Conservation (phyloP, 2,797 vertebrate species). For the Notolabrus celidotus region DNA sequence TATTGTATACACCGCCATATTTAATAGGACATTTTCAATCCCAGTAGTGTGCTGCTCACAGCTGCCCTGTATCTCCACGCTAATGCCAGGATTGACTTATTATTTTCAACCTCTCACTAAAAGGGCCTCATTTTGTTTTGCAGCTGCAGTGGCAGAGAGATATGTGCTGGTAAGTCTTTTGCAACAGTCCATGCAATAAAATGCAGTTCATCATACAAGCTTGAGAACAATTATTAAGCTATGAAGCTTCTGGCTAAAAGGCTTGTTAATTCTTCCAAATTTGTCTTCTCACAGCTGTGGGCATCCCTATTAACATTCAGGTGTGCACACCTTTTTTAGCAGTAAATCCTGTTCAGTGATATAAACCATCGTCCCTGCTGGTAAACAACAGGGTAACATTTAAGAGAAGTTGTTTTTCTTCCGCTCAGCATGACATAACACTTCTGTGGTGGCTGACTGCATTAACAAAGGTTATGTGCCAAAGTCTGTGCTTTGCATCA, state of each 20-base stretch:
- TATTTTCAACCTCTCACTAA: slow-evolving; percentile 43
- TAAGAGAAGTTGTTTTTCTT: slow-evolving; percentile 10
- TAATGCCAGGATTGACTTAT: slow-evolving; percentile 48
- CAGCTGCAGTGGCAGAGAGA: slow-evolving; percentile 4
- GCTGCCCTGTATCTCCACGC: slow-evolving; percentile 23
- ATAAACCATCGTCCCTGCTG: slow-evolving; percentile 3
- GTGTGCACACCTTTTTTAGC: slow-evolving; percentile 3
- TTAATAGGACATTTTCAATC: slow-evolving; percentile 24
- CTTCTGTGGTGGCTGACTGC: slow-evolving; percentile 6
- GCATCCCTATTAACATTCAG: slow-evolving; percentile 8
- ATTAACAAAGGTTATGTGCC: slow-evolving; percentile 1
- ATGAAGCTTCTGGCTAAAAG: slow-evolving; percentile 13
- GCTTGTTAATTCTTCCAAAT: slow-evolving; percentile 7
- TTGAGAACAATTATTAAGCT: slow-evolving; percentile 19
- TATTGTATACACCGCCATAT: slow-evolving; percentile 38
- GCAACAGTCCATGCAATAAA: background rate
- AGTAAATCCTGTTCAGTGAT: slow-evolving; percentile 24
- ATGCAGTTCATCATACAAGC: slow-evolving; percentile 8
- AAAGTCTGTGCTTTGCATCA: background rate
- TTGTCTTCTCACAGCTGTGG: slow-evolving; percentile 21
- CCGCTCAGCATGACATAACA: slow-evolving; percentile 20
- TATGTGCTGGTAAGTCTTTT: slow-evolving; percentile 6
- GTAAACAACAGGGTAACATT: background rate
- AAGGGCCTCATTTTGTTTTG: slow-evolving; percentile 29
- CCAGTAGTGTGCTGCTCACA: slow-evolving; percentile 1